Evolutionary conservation across 92 coral and sea anemone genomes (phyloP), one percentile per base, ranked within the genome.

Genomic region (Metridium senile): DNA sequence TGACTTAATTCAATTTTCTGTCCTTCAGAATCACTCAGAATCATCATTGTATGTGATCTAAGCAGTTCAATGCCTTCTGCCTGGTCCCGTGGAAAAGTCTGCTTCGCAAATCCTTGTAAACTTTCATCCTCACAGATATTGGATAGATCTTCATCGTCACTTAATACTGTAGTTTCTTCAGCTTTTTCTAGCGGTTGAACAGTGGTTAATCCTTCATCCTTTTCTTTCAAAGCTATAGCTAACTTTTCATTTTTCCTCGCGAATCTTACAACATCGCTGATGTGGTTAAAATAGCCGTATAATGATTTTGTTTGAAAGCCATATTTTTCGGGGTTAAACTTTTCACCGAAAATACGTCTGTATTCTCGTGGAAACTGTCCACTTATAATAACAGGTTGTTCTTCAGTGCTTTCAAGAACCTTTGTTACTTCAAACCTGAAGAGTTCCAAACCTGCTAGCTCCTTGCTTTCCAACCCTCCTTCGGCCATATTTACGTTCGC

Each of bases 1-100:
- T 58, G 53, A 47, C 78, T 57, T 11, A 33, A n/a, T 29, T 73
- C 68, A 33, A 73, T 21, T 34, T 10, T 73, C 23, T n/a, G 66
- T 49, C 57, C 68, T 22, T 33, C 58, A 2, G 66, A 17, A 33
- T 54, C 68, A 0, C 20, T 52, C 9, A 73, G 22, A 8, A 73
- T 46, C 56, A 33, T 58, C 57, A 26, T 57, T 21, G 57, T 28
- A 57, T 73, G 53, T 11, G 68, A 73, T 34, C 33, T 52, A 53
- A 72, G 33, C 2, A 25, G 62, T 2, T 49, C 23, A 28, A 20
- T 19, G 21, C 75, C 75, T 9, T 4, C 17, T 30, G 52, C 39
- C 25, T n/a, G n/a, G n/a, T n/a, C n/a, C n/a, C n/a, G n/a, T n/a
- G n/a, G n/a, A n/a, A n/a, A n/a, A n/a, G n/a, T n/a, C n/a, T n/a